Conservation (phyloP, 2,113 vertebrate genomes). For the Nicator chloris region DNA sequence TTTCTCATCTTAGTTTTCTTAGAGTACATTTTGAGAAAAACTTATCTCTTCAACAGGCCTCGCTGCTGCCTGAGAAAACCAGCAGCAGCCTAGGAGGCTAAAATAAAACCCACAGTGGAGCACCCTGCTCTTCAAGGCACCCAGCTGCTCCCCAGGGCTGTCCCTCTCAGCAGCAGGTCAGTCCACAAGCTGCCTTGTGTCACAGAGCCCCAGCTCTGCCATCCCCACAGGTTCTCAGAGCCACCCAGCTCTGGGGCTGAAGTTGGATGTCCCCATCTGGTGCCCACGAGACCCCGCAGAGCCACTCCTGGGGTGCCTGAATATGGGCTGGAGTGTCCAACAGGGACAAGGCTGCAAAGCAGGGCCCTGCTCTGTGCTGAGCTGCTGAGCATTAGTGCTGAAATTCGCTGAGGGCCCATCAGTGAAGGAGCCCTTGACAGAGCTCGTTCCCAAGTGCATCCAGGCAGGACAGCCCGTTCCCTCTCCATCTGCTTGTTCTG, state of each 20-base stretch:
- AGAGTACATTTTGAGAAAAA: no score
- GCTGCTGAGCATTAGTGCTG: not conserved
- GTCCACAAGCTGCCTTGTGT: not conserved
- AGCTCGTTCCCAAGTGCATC: not conserved
- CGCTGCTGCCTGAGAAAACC: no score
- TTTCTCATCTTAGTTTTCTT: no score
- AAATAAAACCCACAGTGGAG: no score
- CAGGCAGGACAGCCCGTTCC: not conserved
- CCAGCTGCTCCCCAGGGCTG: not conserved
- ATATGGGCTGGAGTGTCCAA: not conserved
- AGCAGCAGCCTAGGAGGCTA: no score
- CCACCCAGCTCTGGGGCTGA: not conserved
- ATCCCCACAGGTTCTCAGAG: not conserved
- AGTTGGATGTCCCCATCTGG: accelerated
- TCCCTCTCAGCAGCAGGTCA: not conserved
- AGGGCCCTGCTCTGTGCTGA: not conserved
- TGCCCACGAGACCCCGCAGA: accelerated
- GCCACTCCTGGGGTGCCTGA: not conserved
- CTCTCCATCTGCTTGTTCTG: not conserved
- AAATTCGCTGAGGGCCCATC: not conserved
- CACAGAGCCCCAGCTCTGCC: not conserved
- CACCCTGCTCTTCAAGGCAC: not conserved
- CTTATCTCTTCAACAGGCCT: no score
- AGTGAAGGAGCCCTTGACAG: not conserved
- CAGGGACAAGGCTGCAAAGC: not conserved